A percentile compares a stretch with the other conserved stretches of the same genome.
phyloP scores from a whole-genome alignment of 2,797 vertebrate species.

The Lophotriccus pileatus region DNA sequence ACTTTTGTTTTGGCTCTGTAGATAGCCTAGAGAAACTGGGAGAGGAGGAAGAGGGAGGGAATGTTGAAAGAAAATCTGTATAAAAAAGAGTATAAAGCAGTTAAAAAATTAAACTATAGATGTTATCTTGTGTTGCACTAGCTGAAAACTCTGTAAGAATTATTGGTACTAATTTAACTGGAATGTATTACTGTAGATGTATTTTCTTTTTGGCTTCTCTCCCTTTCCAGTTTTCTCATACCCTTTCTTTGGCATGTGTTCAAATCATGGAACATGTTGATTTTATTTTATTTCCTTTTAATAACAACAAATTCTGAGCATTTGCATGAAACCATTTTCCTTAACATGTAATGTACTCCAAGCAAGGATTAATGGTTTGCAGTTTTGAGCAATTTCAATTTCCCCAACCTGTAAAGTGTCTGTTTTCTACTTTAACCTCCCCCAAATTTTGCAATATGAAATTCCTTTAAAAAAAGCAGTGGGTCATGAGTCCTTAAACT shows the following conservation, averaged over 20 bases:
- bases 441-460: background rate
- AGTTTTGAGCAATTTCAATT: background rate
- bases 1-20: constrained; percentile 6
- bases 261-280: background rate
- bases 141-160: constrained; percentile 31
- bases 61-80: background rate
- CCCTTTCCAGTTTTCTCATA: constrained; percentile 42
- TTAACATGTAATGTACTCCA: background rate
- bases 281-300: constrained; percentile 42
- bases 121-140: constrained; percentile 12
- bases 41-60: background rate
- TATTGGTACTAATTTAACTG: constrained; percentile 42
- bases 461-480: background rate
- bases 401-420: background rate
- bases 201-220: constrained; percentile 49
- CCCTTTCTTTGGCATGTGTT: constrained; percentile 18
- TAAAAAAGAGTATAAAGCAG: background rate
- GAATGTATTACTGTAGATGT: constrained; percentile 23
- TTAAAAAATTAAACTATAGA: background rate
- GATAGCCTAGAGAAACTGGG: background rate
- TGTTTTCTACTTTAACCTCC: background rate
- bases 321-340: background rate
- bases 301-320: background rate
- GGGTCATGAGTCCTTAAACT: background rate
- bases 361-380: background rate